Evolutionary conservation across 2,888 invertebrate genomes (phyloP).

Genomic region (Metallyticus violacea): DNA sequence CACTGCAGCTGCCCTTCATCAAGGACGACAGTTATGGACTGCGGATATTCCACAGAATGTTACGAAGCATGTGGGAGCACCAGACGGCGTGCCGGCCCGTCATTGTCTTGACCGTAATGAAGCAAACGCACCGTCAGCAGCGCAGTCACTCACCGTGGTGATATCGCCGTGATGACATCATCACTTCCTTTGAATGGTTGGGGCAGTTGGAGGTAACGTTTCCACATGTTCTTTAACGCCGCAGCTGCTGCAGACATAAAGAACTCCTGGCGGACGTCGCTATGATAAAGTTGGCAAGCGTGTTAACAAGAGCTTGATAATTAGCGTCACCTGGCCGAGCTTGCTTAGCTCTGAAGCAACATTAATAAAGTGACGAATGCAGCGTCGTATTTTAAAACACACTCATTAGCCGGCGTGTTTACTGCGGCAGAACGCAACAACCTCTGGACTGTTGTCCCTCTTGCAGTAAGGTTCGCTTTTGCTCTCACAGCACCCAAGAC

Average conservation of each 20-base stretch:
- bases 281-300: conserved; percentile 13
- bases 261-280: neutral
- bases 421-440: neutral
- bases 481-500: too few species aligned
- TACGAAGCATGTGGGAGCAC: too few species aligned
- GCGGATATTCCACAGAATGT: too few species aligned
- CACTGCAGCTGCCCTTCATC: too few species aligned
- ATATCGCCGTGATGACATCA: neutral
- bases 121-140: neutral
- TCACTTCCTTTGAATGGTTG: neutral
- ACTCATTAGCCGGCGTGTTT: neutral
- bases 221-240: conserved; percentile 2
- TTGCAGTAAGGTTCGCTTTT: too few species aligned
- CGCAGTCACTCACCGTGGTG: neutral
- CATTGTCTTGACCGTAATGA: neutral
- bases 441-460: neutral
- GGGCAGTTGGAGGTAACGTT: neutral
- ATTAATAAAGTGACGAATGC: neutral
- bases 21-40: too few species aligned
- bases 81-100: neutral
- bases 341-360: too few species aligned
- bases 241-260: neutral
- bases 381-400: neutral
- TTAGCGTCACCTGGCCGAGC: conserved; percentile 8
- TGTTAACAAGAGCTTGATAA: conserved; percentile 10